A percentile compares a stretch with the other conserved stretches of the same genome.
Evolutionary conservation across 1,140 invertebrate genomes (phyloP).

Genomic region (Globodera ellingtonae): DNA sequence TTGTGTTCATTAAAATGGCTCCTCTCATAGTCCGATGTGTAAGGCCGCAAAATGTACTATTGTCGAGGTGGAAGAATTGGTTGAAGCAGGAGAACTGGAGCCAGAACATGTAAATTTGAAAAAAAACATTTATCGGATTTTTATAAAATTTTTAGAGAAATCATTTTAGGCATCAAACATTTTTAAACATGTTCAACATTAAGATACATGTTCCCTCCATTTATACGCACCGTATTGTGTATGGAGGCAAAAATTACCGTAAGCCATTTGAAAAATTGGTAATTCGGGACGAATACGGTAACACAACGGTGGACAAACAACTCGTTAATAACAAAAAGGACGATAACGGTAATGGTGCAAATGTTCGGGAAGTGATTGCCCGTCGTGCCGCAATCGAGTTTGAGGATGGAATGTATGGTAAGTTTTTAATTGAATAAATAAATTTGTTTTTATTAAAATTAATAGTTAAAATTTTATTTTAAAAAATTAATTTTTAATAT

Average conservation of each 20-base stretch:
- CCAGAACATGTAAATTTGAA: conserved; percentile 48
- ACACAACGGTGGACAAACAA: conserved; percentile 11
- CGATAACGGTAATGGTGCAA: conserved; percentile 66
- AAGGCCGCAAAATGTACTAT: conserved; percentile 57
- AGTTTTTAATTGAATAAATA: conserved; percentile 19
- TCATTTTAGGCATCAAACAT: not conserved
- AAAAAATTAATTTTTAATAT: conserved; percentile 4
- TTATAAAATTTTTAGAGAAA: conserved; percentile 1
- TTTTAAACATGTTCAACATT: conserved; percentile 16
- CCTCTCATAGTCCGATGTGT: conserved; percentile 52
- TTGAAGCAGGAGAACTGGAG: conserved; percentile 56
- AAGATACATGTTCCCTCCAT: conserved; percentile 60
- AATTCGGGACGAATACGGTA: conserved; percentile 25
- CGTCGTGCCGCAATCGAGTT: conserved; percentile 91
- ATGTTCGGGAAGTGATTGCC: conserved; percentile 82
- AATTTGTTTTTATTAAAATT: not conserved
- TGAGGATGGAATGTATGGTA: conserved; percentile 95
- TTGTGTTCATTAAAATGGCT: not conserved
- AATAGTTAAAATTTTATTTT: too few relatives aligned
- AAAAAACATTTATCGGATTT: not conserved
- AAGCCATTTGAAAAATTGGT: conserved; percentile 64
- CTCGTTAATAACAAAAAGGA: not conserved
- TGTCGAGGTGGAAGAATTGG: conserved; percentile 64
- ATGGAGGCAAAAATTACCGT: conserved; percentile 52
- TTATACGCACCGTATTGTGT: conserved; percentile 53